A percentile compares a stretch with the other conserved stretches of the same genome.
phyloP scores from a whole-genome alignment of 2,888 invertebrate species.

The Boloria euphrosyne region DNA sequence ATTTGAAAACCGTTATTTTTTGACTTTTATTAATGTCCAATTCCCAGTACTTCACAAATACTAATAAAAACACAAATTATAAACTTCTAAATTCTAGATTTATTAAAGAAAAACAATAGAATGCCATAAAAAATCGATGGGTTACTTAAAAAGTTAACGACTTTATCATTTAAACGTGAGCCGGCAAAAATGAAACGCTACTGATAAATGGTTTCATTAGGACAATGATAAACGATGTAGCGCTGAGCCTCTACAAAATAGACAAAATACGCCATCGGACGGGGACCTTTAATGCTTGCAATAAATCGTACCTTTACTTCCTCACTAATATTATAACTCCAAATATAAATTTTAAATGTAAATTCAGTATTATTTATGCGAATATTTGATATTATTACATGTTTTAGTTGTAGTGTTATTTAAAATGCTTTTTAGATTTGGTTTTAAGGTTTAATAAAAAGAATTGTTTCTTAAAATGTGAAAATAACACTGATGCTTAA shows the following conservation, averaged over 20 bases:
- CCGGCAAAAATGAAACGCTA: conserved; percentile 34
- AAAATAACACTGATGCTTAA: no score
- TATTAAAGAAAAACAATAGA: not conserved
- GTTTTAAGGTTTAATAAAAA: no score
- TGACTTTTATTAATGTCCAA: no score
- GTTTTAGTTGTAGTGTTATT: no score
- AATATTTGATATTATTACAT: no score
- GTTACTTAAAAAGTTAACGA: conserved; percentile 27
- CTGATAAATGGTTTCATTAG: conserved; percentile 40
- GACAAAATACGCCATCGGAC: conserved; percentile 14
- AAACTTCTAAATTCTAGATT: not conserved
- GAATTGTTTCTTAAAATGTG: no score
- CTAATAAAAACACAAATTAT: no score
- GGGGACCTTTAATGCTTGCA: conserved; percentile 1
- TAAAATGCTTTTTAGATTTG: no score
- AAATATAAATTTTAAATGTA: not conserved
- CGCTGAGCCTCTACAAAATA: conserved; percentile 27
- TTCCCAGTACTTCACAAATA: no score
- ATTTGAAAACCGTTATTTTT: no score
- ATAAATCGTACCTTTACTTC: conserved; percentile 5
- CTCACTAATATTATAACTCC: not conserved
- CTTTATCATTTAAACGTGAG: conserved; percentile 35
- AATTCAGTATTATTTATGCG: no score
- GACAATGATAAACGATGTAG: conserved; percentile 33
- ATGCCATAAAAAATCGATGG: not conserved